Base-by-base conservation (phyloP, 1,140 invertebrate genomes). In the Gonioctena quinquepunctata region DNA sequence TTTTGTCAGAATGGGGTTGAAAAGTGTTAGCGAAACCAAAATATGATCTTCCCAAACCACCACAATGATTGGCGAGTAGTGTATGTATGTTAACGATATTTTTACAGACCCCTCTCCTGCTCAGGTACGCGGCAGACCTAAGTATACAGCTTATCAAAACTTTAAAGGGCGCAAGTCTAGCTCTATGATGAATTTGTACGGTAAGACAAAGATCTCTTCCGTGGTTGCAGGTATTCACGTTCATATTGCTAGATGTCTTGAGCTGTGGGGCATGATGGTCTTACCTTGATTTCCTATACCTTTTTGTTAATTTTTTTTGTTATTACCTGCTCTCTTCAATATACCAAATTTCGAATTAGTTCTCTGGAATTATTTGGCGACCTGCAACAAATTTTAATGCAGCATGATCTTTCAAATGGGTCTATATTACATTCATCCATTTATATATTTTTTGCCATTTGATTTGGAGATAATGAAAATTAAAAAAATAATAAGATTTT, bases 151-250 rank as follows among this genome's bases (percentile, higher is more conserved):
- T 88, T 91, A 91, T 89, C 90, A 91, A 90, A 91, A 90, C 89
- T 91, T 91, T 91, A 91, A 91, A 86, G 88, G 92, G 83, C 90
- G 92, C 90, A 95, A 95, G 88, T 94, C 93, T 86, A 94, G 92
- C 90, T 95, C 93, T 84, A 89, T 95, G 88, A 94, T 94, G 92
- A 94, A 95, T 90, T 89, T 95, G 89, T 93, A 92, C 88, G 93
- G 93, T 95, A 94, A 95, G 91, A 88, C 78, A 81, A 52, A 66
- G 26, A 69, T 60, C 65, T 65, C 60, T 72, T 69, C 54, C 65
- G 49, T 68, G 61, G 74, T 70, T 75, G 69, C 28, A 54, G 70
- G 70, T 75, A 71, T 69, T 68, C 48, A 68, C 68, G 49, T 62
- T 48, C 66, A 69, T 68, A 69, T 63, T 69, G 74, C 70, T 77